phyloP scores from a whole-genome alignment of 2,113 vertebrate genomes.

The Raja brachyura region DNA sequence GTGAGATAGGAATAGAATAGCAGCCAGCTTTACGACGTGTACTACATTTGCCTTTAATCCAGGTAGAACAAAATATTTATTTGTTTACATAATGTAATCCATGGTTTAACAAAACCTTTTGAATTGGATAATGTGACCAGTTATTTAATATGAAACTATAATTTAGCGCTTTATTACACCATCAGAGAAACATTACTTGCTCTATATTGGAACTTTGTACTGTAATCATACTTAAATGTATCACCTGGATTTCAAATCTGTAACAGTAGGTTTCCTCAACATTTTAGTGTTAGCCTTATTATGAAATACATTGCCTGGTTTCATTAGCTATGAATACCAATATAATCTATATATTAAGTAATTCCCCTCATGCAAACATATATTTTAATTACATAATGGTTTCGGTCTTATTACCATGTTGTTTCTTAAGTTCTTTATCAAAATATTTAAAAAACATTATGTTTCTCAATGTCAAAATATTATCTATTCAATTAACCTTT shows the following conservation, averaged over 20 bases:
- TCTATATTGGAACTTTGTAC: not conserved
- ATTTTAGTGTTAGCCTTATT: not conserved
- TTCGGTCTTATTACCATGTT: not conserved
- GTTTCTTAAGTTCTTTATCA: not conserved
- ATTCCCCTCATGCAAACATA: not conserved
- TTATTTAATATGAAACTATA: not conserved
- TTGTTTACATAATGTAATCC: not conserved
- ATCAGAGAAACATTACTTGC: not conserved
- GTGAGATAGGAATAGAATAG: not conserved
- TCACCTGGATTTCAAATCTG: not conserved
- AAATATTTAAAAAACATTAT: not conserved
- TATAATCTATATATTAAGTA: not conserved
- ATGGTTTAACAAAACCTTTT: not conserved
- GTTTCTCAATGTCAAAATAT: not conserved
- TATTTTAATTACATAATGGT: not conserved
- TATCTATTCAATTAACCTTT: not conserved
- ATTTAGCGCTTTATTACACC: not conserved
- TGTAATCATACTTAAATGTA: not conserved
- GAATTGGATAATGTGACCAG: not conserved
- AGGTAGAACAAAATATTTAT: not conserved
- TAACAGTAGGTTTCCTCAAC: not conserved
- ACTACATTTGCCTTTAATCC: not conserved
- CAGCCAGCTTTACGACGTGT: not conserved
- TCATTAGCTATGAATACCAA: not conserved
- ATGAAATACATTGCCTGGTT: not conserved